Evolutionary conservation across 2,797 vertebrate genomes (phyloP), one percentile per base, ranked within the genome.

Genomic region (Triplophysa yarkandensis): DNA sequence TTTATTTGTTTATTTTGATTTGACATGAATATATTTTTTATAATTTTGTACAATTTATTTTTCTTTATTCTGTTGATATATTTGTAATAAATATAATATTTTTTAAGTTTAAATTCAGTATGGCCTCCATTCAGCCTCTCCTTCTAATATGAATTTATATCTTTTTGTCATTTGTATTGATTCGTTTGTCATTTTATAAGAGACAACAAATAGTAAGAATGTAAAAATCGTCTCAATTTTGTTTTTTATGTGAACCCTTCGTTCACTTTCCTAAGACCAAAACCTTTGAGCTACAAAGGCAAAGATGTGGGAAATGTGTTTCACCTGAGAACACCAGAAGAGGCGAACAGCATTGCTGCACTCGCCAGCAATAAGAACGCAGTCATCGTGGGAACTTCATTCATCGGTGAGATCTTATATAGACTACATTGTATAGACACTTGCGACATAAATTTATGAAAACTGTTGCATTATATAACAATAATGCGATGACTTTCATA

Each of bases 341-440:
- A 99, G 14, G 97, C 98, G 16, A 98, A 95, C 86, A 92, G 93
- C 6, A 92, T 98, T 28, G 95, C 93, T 41, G 92, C 93, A 71
- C 88, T 99, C 79, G 96, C 96, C 79, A 92, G 91, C 2, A 95
- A 95, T 89, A 97, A 93, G 85, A 99, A 97, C 0, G 96, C 93
- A 0, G 95, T 99, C n/a, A 91, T 99, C 0, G 96, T 99, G 70
- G 98, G 98, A 74, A 96, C 96, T 0, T 98, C 96, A 9, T 99
- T 98, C 84, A 89, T 98, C 46, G 98, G 98, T 99, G 83, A 93
- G 92, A 1, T 74, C 19, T 23, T 16, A 54, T 30, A 1, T 61
- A 0, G 27, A 36, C 27, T 70, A 1, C 8, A 30, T 16, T 16
- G 41, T 48, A 17, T 5, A 7, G 43, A n/a, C 43, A n/a, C 14